phyloP scores from a whole-genome alignment of 2,888 invertebrate genomes.

The Nephrotoma flavescens region DNA sequence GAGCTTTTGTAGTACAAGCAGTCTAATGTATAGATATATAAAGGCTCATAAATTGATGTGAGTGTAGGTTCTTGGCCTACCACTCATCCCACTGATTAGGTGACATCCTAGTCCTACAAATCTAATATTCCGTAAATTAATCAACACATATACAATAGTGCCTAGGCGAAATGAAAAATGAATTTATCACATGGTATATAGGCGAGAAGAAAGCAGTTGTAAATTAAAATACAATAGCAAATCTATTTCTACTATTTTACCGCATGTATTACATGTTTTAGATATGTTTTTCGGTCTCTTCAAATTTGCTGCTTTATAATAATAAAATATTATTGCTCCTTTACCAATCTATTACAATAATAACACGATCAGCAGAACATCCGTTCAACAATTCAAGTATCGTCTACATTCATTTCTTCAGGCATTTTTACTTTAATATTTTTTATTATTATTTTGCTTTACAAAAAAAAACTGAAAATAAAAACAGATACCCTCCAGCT shows the following conservation, averaged over 20 bases:
- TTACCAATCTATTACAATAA: neutral
- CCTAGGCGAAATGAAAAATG: too few species aligned
- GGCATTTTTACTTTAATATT: conserved; percentile 1
- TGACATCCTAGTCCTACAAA: too few species aligned
- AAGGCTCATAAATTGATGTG: too few species aligned
- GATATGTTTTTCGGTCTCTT: neutral
- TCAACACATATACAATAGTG: neutral
- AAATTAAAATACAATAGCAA: neutral
- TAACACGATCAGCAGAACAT: conserved; percentile 1
- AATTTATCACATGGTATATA: neutral
- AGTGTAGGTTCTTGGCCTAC: too few species aligned
- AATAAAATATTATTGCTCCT: neutral
- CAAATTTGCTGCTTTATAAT: neutral
- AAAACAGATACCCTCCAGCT: conserved; percentile 4
- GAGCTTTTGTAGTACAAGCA: too few species aligned
- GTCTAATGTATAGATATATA: too few species aligned
- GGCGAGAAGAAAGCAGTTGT: neutral
- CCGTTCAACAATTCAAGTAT: conserved; percentile 1
- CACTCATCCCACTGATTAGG: too few species aligned
- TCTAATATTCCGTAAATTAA: neutral
- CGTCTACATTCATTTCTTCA: conserved; percentile 2
- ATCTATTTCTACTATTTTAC: neutral
- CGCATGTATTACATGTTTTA: neutral
- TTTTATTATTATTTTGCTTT: neutral
- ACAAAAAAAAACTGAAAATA: neutral